Evolutionary conservation across 1,140 invertebrate species (phyloP).

Genomic region (Cylas formicarius): DNA sequence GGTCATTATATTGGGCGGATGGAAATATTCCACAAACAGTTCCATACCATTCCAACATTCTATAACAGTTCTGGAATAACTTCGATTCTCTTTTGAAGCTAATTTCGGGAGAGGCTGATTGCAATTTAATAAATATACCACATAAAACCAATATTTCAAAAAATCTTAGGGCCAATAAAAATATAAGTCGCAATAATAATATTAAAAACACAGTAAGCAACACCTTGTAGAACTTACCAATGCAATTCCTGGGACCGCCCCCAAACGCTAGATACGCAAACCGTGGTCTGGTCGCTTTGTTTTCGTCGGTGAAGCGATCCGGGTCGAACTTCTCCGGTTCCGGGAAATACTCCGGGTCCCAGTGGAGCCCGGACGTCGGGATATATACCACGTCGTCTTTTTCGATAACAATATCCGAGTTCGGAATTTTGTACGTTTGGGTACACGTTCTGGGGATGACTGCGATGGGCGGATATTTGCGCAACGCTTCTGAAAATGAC

Average conservation of each 20-base stretch:
- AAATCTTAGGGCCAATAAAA: too few species aligned
- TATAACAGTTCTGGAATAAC: too few species aligned
- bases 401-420: constrained; percentile 39
- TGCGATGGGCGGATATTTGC: constrained; percentile 55
- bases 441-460: constrained; percentile 47
- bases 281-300: constrained; percentile 27
- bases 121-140: too few species aligned
- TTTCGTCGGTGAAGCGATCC: constrained; percentile 41
- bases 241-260: constrained; percentile 46
- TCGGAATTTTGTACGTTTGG: constrained; percentile 39
- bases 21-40: too few species aligned
- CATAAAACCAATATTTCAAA: too few species aligned
- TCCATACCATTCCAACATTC: too few species aligned
- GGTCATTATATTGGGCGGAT: too few species aligned
- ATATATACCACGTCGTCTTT: constrained; percentile 40
- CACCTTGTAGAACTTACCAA: constrained; percentile 41
- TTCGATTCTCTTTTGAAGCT: too few species aligned
- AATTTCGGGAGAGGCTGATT: too few species aligned
- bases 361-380: constrained; percentile 37
- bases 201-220: too few species aligned
- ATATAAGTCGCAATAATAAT: too few species aligned
- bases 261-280: constrained; percentile 48
- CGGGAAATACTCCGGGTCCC: constrained; percentile 45
- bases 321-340: constrained; percentile 47
- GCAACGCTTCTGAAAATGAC: constrained; percentile 46